These are phyloP conservation scores for Drosophila maculinotata DNA, from an alignment of 2,888 invertebrate genomes.

Conservation along the genomic window DNA sequence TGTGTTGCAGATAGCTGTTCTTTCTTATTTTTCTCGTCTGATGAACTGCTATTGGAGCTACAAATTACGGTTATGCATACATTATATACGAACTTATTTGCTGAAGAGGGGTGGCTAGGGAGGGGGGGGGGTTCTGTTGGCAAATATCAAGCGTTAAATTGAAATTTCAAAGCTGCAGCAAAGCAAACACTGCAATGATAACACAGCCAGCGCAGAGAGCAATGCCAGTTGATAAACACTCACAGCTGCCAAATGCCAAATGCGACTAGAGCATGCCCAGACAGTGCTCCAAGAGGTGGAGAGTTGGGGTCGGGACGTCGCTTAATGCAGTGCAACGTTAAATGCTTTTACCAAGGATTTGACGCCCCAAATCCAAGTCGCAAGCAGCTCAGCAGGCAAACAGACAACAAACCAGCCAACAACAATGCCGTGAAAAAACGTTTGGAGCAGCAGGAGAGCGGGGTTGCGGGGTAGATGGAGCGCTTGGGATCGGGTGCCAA, in stretches of 20 bases:
- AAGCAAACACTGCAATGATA: constrained; percentile 67
- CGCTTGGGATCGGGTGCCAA: constrained; percentile 7
- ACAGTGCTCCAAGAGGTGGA: constrained; percentile 1
- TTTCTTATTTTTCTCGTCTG: constrained; percentile 39
- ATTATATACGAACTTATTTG: constrained; percentile 40
- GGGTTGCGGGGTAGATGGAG: neutral
- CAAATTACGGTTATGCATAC: constrained; percentile 75
- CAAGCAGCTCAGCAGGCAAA: constrained; percentile 45
- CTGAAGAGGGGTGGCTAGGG: constrained; percentile 1
- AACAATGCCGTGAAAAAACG: constrained; percentile 68
- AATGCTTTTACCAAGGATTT: constrained; percentile 83
- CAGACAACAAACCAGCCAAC: constrained; percentile 41
- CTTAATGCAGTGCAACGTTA: constrained; percentile 80
- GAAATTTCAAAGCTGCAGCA: constrained; percentile 72
- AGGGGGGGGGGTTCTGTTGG: constrained; percentile 3
- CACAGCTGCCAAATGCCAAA: constrained; percentile 12
- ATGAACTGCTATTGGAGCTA: constrained; percentile 76
- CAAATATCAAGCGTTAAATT: constrained; percentile 77
- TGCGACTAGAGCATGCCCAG: constrained; percentile 24
- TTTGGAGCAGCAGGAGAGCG: constrained; percentile 1
- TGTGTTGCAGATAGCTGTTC: neutral
- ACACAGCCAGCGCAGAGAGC: constrained; percentile 39
- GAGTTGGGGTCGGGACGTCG: constrained; percentile 22
- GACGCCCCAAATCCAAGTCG: constrained; percentile 64
- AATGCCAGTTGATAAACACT: constrained; percentile 52